phyloP scores from a whole-genome alignment of 1,140 invertebrate genomes.

The Samia ricini region DNA sequence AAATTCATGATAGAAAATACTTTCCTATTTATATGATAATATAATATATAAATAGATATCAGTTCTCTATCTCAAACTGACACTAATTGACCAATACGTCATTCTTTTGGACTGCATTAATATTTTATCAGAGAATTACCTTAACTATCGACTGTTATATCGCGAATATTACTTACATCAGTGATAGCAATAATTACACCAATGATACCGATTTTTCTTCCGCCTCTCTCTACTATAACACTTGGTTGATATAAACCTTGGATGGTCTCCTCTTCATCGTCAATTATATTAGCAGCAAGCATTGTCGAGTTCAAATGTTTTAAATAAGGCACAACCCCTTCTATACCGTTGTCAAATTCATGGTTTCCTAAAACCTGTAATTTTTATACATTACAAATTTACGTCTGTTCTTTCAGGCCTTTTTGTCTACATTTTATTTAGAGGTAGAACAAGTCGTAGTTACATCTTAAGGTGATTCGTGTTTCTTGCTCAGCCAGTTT shows the following conservation, averaged over 20 bases:
- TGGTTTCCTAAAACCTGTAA: slow-evolving; percentile 91
- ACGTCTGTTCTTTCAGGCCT: too few relatives aligned
- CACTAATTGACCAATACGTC: not conserved
- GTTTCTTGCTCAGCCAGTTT: too few relatives aligned
- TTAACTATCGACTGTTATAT: not conserved
- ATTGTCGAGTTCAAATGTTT: slow-evolving; percentile 81
- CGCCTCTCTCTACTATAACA: slow-evolving; percentile 79
- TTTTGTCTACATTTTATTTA: too few relatives aligned
- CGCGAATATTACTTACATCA: slow-evolving; percentile 77
- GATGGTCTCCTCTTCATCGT: slow-evolving; percentile 82
- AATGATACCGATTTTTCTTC: slow-evolving; percentile 87
- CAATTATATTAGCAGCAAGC: slow-evolving; percentile 87
- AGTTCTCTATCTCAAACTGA: too few relatives aligned
- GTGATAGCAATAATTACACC: slow-evolving; percentile 88
- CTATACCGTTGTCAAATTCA: slow-evolving; percentile 90
- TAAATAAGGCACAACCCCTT: slow-evolving; percentile 86
- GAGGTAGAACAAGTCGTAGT: too few relatives aligned
- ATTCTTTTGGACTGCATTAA: not conserved
- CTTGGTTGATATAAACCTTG: slow-evolving; percentile 81
- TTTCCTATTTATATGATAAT: too few relatives aligned
- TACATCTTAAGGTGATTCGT: too few relatives aligned
- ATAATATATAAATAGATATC: too few relatives aligned
- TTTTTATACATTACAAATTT: too few relatives aligned
- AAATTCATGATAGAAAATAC: too few relatives aligned
- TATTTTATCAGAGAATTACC: not conserved